Base-by-base conservation (phyloP, 2,888 invertebrate species). In the Platypus cylindrus region DNA sequence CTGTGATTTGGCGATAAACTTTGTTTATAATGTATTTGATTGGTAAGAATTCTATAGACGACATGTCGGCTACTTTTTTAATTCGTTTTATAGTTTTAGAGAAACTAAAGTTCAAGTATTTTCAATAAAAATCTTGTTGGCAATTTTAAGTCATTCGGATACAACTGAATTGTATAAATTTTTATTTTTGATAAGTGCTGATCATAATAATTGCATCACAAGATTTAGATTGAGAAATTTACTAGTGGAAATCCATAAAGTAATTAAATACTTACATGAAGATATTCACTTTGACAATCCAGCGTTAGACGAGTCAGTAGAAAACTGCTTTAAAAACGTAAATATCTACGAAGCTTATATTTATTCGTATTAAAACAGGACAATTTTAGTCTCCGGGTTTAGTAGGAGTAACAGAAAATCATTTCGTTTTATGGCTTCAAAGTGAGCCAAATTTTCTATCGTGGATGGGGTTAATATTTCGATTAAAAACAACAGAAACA, bases 191-290 rank as follows among this genome's bases (percentile, higher is more conserved):
- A 73, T 78, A 48, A 68, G 78, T 49, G 72, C 78, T 2, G 81
- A 83, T 56, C 78, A 82, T 50, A 82, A 82, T 52, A 76, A 78
- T 22, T 81, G 78, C 45, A 70, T 82, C 28, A 75, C 77, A 0
- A 70, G 73, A 31, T 66, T 70, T 32, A 63, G 74, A 18, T 60
- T 85, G 31, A 67, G 72, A 3, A 64, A 67, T 1, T 57, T 84
- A 33, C 57, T 85, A 40, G 61, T 66, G 12, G 73, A 76, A 54
- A 61, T 83, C 16, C 69, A 72, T 7, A 63, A 73, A 63, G 48
- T 72, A 56, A 59, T 71, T 50, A 65, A 68, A 44, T 74, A 73
- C 55, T 58, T 81, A 24, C 76, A 75, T 26, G 74, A 74, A 55
- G 66, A 67, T 41, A 64, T 66, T 13, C 67, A 68, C 17, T 78